phyloP scores from a whole-genome alignment of 2,797 vertebrate species.

The Onychomys torridus region DNA sequence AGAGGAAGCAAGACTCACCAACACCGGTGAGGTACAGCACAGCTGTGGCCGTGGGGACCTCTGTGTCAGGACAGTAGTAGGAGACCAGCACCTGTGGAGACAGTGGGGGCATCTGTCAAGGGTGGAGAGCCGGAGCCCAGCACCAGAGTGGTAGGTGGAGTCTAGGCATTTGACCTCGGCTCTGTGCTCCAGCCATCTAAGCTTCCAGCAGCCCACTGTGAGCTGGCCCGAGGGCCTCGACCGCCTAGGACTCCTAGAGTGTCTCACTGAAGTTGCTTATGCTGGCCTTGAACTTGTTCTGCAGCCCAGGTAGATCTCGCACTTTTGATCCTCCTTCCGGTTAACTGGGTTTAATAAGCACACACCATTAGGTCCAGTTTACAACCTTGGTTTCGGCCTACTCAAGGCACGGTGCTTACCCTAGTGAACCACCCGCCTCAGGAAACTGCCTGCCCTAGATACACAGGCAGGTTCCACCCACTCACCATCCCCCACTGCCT shows the following conservation, averaged over 20 bases:
- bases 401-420: fast-evolving
- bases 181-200: fast-evolving
- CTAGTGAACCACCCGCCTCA: fast-evolving
- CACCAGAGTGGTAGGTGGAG: fast-evolving
- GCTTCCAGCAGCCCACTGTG: fast-evolving
- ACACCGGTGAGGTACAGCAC: slow-evolving; percentile 59
- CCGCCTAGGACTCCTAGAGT: no score
- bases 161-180: fast-evolving
- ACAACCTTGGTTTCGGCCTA: fast-evolving
- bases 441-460: background rate
- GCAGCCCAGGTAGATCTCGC: background rate
- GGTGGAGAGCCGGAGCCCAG: background rate
- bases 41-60: background rate
- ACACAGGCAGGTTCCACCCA: no score
- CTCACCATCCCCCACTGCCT: background rate
- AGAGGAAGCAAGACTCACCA: background rate
- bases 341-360: background rate
- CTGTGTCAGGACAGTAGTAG: background rate
- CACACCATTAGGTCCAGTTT: no score
- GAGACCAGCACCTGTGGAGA: slow-evolving; percentile 67
- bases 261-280: background rate
- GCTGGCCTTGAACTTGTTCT: background rate
- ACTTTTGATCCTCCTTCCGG: background rate
- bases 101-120: fast-evolving
- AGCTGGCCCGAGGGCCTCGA: background rate